Evolutionary conservation across 2,113 vertebrate species (phyloP).

Genomic region (Corythoichthys haematopterus): DNA sequence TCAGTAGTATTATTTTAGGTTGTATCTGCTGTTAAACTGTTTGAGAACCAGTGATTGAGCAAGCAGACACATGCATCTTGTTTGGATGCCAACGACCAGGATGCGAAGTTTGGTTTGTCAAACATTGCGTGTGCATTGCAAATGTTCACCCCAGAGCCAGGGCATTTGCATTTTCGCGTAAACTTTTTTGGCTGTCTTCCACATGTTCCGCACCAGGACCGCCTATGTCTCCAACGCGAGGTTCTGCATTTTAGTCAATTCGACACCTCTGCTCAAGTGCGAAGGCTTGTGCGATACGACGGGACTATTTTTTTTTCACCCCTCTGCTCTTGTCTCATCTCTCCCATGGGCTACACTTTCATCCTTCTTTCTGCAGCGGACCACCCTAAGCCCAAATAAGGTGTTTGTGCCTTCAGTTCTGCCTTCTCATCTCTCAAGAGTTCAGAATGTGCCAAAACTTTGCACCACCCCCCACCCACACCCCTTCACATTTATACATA

Average conservation of each 20-base stretch:
- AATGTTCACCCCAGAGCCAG: conserved; percentile 14
- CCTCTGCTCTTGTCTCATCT: conserved; percentile 63
- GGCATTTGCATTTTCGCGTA: conserved; percentile 14
- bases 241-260: conserved; percentile 64
- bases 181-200: conserved; percentile 52
- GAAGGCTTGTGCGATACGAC: conserved; percentile 51
- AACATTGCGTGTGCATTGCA: conserved; percentile 4
- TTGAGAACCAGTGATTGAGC: not conserved
- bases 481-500: conserved; percentile 26
- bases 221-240: conserved; percentile 50
- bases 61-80: not conserved
- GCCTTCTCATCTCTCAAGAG: conserved; percentile 52
- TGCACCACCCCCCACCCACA: conserved; percentile 29
- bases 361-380: conserved; percentile 64
- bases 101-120: not conserved
- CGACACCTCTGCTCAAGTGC: conserved; percentile 61
- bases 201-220: conserved; percentile 43
- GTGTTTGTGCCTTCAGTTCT: conserved; percentile 59
- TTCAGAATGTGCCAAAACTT: conserved; percentile 66
- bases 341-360: conserved; percentile 73
- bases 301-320: conserved; percentile 29
- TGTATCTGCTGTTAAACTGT: no score
- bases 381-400: conserved; percentile 68
- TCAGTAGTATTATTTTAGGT: no score
- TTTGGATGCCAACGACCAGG: not conserved